A percentile compares a stretch with the other conserved stretches of the same genome.
Evolutionary conservation across 2,797 vertebrate genomes (phyloP).

Genomic region (Periophthalmus magnuspinnatus): DNA sequence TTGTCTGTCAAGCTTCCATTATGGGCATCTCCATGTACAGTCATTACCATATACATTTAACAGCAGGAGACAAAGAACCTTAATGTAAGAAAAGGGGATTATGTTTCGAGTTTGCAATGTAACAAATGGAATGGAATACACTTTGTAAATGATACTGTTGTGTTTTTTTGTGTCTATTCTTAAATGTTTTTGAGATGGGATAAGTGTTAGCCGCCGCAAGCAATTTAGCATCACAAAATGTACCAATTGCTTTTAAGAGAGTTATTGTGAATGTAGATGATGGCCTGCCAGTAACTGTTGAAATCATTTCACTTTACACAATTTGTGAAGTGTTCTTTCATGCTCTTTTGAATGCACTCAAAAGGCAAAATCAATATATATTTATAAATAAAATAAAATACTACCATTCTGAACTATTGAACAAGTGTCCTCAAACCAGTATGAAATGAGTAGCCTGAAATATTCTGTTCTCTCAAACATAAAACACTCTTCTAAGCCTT

Average conservation of each 20-base stretch:
- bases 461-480: too few species aligned
- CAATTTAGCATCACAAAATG: neutral
- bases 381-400: neutral
- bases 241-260: neutral
- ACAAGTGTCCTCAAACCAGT: neutral
- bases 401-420: neutral
- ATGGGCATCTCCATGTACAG: neutral
- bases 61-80: neutral
- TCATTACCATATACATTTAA: slow-evolving; percentile 7
- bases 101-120: neutral
- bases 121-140: neutral
- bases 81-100: neutral
- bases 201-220: neutral
- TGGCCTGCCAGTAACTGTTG: neutral
- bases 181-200: neutral
- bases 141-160: neutral
- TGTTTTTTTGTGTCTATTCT: neutral
- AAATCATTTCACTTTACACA: neutral
- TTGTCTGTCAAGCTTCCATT: neutral
- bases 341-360: neutral
- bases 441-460: neutral
- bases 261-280: neutral
- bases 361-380: neutral
- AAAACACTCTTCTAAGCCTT: too few species aligned
- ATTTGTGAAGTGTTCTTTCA: neutral